Evolutionary conservation across 1,140 invertebrate genomes (phyloP).

Genomic region (Calosoma granatense): DNA sequence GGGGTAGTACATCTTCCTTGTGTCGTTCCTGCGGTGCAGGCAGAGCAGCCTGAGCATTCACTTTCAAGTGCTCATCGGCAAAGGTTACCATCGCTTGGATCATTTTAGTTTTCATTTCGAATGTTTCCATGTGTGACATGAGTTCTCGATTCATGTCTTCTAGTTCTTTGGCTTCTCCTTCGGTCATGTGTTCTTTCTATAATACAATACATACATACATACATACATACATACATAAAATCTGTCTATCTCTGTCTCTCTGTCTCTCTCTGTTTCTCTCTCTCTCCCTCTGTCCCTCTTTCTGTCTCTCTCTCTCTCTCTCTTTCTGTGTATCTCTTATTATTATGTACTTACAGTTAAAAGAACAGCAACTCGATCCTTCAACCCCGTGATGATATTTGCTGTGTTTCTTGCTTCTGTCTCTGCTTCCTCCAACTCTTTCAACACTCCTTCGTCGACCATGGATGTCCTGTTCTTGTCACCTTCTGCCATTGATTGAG

Average conservation of each 20-base stretch:
- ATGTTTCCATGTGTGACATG: conserved; percentile 28
- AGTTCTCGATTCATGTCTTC: conserved; percentile 27
- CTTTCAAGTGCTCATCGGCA: conserved; percentile 8
- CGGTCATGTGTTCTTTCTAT: conserved; percentile 15
- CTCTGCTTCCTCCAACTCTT: conserved; percentile 30
- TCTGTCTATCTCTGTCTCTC: too few species aligned
- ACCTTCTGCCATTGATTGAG: conserved; percentile 21
- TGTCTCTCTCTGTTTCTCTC: too few species aligned
- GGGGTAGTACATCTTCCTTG: conserved; percentile 26
- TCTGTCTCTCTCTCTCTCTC: too few species aligned
- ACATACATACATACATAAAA: too few species aligned
- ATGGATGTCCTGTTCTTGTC: conserved; percentile 2
- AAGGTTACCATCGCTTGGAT: conserved; percentile 25
- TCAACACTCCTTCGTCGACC: conserved; percentile 24
- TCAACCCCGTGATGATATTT: conserved; percentile 27
- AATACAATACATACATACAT: too few species aligned
- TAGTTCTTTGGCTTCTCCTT: conserved; percentile 26
- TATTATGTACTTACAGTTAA: conserved; percentile 20
- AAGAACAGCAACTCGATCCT: conserved; percentile 25
- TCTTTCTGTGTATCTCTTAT: too few species aligned
- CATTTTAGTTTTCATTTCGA: conserved; percentile 30
- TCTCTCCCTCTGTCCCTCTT: too few species aligned
- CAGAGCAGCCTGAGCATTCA: not conserved
- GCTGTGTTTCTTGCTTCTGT: conserved; percentile 28
- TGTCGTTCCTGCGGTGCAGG: not conserved